Evolutionary conservation across 2,113 vertebrate species (phyloP).

Genomic region (Thoracochromis brauschi): DNA sequence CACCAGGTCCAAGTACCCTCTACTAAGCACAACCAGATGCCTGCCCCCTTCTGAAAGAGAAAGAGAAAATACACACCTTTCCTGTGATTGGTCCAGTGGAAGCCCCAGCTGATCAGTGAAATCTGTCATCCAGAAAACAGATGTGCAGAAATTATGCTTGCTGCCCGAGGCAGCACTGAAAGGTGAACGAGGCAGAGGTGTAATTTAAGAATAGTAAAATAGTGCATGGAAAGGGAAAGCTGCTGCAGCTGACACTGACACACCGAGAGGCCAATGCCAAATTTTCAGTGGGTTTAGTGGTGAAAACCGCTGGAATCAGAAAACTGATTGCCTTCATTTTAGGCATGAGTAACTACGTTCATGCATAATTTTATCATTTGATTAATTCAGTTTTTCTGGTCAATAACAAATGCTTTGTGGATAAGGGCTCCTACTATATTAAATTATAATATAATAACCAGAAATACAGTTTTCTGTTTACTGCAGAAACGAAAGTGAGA

Average conservation of each 20-base stretch:
- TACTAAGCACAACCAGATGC: slow-evolving; percentile 68
- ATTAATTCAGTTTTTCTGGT: not conserved
- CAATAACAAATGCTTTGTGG: not conserved
- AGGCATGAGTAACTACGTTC: not conserved
- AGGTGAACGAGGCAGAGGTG: slow-evolving; percentile 30
- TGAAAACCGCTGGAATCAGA: not conserved
- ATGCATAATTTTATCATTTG: not conserved
- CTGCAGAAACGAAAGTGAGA: not conserved
- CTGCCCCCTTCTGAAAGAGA: slow-evolving; percentile 44
- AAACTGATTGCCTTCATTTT: not conserved
- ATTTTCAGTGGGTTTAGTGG: not conserved
- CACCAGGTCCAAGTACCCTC: slow-evolving; percentile 25
- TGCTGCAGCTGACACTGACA: not conserved
- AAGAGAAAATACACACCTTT: slow-evolving; percentile 37
- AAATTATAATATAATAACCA: not conserved
- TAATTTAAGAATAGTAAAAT: not conserved
- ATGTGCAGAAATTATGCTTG: slow-evolving; percentile 32
- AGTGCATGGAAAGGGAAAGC: not conserved
- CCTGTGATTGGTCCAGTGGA: slow-evolving; percentile 14
- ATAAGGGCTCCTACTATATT: not conserved
- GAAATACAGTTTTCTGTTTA: not conserved
- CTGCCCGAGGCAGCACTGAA: slow-evolving; percentile 16
- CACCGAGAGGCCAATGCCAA: not conserved
- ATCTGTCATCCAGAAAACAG: slow-evolving; percentile 59
- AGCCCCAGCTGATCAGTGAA: slow-evolving; percentile 57